Base-by-base conservation (phyloP, 1,140 invertebrate genomes). In the Calosoma granatense region DNA sequence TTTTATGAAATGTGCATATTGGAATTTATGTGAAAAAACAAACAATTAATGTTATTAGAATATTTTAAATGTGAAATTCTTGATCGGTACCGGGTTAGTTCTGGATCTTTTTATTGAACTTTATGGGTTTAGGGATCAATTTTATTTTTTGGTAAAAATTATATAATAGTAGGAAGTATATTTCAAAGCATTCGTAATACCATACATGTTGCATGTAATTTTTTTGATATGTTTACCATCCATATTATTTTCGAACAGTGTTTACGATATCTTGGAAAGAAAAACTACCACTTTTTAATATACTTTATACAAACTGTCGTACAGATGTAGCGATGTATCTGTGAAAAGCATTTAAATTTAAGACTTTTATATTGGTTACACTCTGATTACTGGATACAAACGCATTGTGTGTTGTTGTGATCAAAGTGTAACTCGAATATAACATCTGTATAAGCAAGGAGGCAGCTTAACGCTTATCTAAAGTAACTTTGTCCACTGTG, bases 271-370 rank as follows among this genome's bases (percentile, higher is more conserved):
- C 26, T 30, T 30, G 4, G 14, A 6, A 30, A 6, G 14, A 30
- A 30, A n/a, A n/a, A n/a, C n/a, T n/a, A n/a, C n/a, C n/a, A 6
- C 26, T 47, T 47, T 47, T 17, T 12, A 47, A 47, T 47, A 47
- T 47, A 47, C 41, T 47, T 47, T 47, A 47, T 47, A 17, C 41
- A 47, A 17, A 11, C 17, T 47, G 15, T 47, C 9, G 17, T 11
- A 17, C 41, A 47, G 41, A 47, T 47, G 41, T 47, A 47, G 41
- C 41, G 41, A 47, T 47, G 15, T 47, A 47, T 47, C 41, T 47
- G 41, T 47, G 26, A 47, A 47, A 47, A 47, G 41, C 41, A 47
- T 47, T 47, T 47, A 47, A 47, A 9, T 11, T 3, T 17, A 12
- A 6, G 26, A 36, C 4, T 12, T 47, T 12, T 47, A 47, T 11